Base-by-base conservation (phyloP, 2,888 invertebrate species). In the Latrodectus hesperus region DNA sequence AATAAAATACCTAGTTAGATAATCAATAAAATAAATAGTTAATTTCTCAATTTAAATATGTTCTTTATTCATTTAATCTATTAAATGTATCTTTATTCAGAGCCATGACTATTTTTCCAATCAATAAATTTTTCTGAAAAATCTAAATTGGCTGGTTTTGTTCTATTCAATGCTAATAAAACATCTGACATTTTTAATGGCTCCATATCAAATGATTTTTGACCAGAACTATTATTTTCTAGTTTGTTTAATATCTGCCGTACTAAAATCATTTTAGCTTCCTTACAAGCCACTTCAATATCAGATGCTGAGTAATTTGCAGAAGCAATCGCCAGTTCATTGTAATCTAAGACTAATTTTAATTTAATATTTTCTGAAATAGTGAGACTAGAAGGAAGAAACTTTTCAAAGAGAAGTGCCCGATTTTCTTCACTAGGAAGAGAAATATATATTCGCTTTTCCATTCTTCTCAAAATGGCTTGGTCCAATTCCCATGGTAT, bases 401-500 rank as follows among this genome's bases (percentile, higher is more conserved):
- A 92, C 89, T 92, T 94, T 89, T 94, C 92, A 90, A 98, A 95
- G 90, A 98, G 94, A 64, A 93, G 93, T 64, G 92, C 91, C n/a
- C 98, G 93, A 0, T 95, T 95, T 51, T 94, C 93, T 64, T 91
- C 91, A 89, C 95, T 94, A 0, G 98, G 98, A 60, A 97, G 92
- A 53, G 96, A 95, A 0, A 98, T 95, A 78, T 95, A 93, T 88
- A 98, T 95, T 77, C 96, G 94, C 91, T 97, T 98, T 91, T 98
- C 98, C 83, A 98, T 94, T 82, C 98, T 94, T 68, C 98, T 93
- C 67, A 98, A 92, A 93, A 98, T 95, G 0, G 98, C 98, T 89
- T 95, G 94, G 92, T 98, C 98, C 89, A 98, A 94, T 91, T 96
- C 96, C 98, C 98, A 98, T 1, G 98, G 98, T 90, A 96, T 94